Percentiles rank a stretch among this genome's conserved stretches.
phyloP scores from a whole-genome alignment of 2,797 vertebrate genomes.

The Arnoldichthys spilopterus region DNA sequence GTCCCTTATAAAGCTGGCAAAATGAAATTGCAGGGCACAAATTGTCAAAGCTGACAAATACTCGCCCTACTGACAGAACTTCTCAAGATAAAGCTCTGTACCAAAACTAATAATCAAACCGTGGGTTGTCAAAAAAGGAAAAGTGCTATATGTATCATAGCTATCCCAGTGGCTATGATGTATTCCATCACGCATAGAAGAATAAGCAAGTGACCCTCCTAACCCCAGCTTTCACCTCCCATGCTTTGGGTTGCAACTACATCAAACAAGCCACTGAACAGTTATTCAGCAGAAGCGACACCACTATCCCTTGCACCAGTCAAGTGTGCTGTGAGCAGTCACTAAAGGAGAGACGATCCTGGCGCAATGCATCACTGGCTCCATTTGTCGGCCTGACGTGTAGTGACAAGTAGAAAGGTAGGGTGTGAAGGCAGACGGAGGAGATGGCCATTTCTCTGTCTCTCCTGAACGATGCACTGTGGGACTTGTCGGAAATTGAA shows the following conservation, averaged over 20 bases:
- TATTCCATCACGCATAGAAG: neutral
- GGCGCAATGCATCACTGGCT: neutral
- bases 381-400: conserved; percentile 22
- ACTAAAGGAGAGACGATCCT: conserved; percentile 27
- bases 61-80: neutral
- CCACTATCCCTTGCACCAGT: conserved; percentile 4
- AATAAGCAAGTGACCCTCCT: neutral
- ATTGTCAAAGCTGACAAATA: neutral
- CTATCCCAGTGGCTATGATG: neutral
- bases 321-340: conserved; percentile 28
- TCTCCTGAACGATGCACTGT: neutral
- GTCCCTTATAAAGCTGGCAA: neutral
- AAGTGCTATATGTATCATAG: neutral
- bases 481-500: neutral
- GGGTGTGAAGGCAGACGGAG: conserved; percentile 31
- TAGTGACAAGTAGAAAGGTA: conserved; percentile 38
- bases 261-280: conserved; percentile 7
- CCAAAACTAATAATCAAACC: neutral
- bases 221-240: neutral
- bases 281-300: neutral
- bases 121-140: no score
- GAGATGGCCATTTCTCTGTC: conserved; percentile 2
- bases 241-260: neutral
- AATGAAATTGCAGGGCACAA: neutral
- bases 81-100: neutral